Base-by-base conservation (phyloP, 1,140 invertebrate species). In the Mycetomoellerius zeteki region DNA sequence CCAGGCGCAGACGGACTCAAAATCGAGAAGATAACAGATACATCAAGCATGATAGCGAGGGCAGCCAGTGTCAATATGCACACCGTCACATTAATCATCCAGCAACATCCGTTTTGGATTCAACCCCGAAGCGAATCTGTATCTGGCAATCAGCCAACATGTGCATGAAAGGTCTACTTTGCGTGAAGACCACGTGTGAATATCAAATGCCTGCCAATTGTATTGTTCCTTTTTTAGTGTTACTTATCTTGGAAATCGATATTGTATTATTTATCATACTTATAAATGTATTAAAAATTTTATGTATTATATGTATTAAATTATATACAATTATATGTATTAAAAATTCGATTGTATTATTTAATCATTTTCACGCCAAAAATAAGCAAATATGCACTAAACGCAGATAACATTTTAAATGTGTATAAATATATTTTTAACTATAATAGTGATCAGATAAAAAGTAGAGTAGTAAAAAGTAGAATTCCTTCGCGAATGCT, bases 1-100 rank as follows among this genome's bases (percentile, higher is more conserved):
- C 24, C 6, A 47, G 14, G 24, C 43, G 37, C 24, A 50, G 24
- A 30, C 1, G 4, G 10, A 27, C 16, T 33, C n/a, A 19, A 50
- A 78, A 78, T 78, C 24, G 60, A 50, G 0, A 65, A 47, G 24
- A 65, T 65, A 78, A 43, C 12, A 19, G 56, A 78, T 65, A 50
- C 21, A 62, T 78, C 58, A 50, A 50, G 7, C 3, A 50, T 52
- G 10, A 24, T 43, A 43, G 37, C 52, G 54, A 54, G 27, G n/a
- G n/a, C 27, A 58, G 30, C 24, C 12, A 78, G 37, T 78, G 56
- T 78, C 76, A 65, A 65, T 78, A 65, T 24, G 43, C 58, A 24
- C 21, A 60, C 73, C 37, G 33, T 78, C 27, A 78, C 60, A 78
- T 78, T 78, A 78, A 78, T 78, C 76, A 78, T 78, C 21, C 43